These are phyloP conservation scores for Meriones unguiculatus DNA, from an alignment of 2,113 vertebrate species.

Conservation along the genomic window DNA sequence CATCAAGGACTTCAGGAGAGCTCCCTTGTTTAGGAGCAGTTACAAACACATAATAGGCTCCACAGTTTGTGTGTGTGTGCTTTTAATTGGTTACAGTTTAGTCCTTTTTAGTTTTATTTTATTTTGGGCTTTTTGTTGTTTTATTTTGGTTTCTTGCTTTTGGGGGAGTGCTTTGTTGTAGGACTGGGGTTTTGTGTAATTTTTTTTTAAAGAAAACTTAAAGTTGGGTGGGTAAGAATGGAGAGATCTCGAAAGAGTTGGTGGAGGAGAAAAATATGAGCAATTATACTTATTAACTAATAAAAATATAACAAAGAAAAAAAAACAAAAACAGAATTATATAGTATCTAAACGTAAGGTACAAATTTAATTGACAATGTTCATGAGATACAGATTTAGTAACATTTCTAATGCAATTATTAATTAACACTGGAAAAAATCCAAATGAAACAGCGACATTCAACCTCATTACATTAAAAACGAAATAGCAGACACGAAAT, in stretches of 20 bases:
- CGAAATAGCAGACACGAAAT: neutral
- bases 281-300: neutral
- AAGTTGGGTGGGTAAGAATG: neutral
- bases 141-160: neutral
- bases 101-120: no score
- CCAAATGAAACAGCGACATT: neutral
- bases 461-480: neutral
- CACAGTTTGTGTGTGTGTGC: no score
- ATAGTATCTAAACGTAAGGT: neutral
- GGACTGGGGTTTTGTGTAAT: neutral
- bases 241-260: neutral
- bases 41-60: no score
- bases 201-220: neutral
- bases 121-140: neutral
- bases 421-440: neutral
- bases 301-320: neutral
- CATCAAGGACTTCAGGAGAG: no score
- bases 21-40: no score
- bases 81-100: neutral
- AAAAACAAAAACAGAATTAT: neutral
- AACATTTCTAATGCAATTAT: neutral
- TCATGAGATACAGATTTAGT: neutral
- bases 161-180: neutral
- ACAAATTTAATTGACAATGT: neutral
- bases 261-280: neutral